Evolutionary conservation across 2,797 vertebrate species (phyloP).

Genomic region (Bucorvus abyssinicus): DNA sequence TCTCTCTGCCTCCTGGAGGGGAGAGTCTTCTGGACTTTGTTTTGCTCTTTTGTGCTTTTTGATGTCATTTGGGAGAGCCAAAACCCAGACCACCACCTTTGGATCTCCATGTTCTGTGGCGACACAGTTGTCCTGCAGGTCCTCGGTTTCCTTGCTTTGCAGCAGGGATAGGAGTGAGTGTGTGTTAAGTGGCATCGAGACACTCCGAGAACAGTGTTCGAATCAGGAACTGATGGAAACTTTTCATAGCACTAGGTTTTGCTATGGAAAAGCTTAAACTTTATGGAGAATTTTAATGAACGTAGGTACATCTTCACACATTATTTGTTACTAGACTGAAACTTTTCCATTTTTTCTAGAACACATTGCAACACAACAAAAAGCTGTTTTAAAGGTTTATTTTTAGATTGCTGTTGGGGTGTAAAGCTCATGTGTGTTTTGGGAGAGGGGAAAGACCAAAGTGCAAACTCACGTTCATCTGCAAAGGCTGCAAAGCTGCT

Average conservation of each 20-base stretch:
- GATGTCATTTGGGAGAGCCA: not conserved
- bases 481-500: not conserved
- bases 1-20: not conserved
- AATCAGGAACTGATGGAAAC: not conserved
- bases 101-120: not conserved
- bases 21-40: not conserved
- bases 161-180: not conserved
- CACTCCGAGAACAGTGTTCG: not conserved
- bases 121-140: not conserved
- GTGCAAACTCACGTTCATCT: not conserved
- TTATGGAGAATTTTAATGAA: not conserved
- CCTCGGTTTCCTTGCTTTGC: not conserved
- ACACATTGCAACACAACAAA: not conserved
- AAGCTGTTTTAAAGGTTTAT: not conserved
- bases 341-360: not conserved
- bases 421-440: not conserved
- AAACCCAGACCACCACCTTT: not conserved
- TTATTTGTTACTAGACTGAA: not conserved
- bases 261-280: not conserved
- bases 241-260: not conserved
- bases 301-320: not conserved
- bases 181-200: not conserved
- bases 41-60: not conserved
- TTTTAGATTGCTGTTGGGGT: not conserved
- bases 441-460: not conserved